Conservation (phyloP, 2,113 vertebrate species). For the Condylura cristata region DNA sequence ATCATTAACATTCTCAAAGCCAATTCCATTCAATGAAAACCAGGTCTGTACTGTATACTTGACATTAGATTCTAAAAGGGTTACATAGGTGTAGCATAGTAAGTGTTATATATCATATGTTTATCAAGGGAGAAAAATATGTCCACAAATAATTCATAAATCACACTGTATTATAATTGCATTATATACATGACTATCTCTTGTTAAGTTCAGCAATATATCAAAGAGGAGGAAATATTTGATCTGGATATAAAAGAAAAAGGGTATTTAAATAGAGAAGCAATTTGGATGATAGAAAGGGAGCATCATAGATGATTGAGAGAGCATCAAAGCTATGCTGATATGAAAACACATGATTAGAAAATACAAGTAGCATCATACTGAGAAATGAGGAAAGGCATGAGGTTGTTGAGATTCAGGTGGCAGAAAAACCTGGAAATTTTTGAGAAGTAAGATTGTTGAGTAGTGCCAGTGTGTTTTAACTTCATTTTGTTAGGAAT, state of each 20-base stretch:
- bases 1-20: not conserved
- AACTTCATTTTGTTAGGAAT: not conserved
- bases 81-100: not conserved
- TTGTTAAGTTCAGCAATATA: not conserved
- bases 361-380: not conserved
- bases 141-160: not conserved
- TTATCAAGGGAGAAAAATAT: not conserved
- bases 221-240: not conserved
- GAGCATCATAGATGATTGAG: not conserved
- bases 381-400: not conserved
- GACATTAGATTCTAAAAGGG: not conserved
- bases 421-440: not conserved
- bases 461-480: not conserved
- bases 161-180: not conserved
- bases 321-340: not conserved
- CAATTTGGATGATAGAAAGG: not conserved
- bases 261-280: not conserved
- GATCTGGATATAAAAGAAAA: not conserved
- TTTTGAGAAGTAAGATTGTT: not conserved
- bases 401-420: not conserved
- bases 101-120: not conserved
- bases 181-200: not conserved
- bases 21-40: not conserved
- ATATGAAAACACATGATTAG: not conserved
- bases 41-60: not conserved